Base-by-base conservation (phyloP, 1,140 invertebrate genomes). In the Cyclina sinensis region DNA sequence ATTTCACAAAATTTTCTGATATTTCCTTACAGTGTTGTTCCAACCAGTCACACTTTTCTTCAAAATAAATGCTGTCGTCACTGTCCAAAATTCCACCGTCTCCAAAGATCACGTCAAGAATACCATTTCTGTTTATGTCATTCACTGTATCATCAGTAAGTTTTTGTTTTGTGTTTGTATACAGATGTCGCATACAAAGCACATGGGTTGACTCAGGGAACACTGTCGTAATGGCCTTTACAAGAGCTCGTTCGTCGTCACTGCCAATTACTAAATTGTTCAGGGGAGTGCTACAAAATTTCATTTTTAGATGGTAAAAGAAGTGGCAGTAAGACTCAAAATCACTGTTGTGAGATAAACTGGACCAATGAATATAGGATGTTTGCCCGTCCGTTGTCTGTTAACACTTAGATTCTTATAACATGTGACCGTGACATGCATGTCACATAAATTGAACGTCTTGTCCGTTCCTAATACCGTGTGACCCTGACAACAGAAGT, bases 321-420 rank as follows among this genome's bases (percentile, higher is more conserved):
- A 88, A 88, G 39, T 70, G 24, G 24, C 24, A 51, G 39, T 81
- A 90, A 11, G 84, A 57, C 21, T 90, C 85, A 43, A 70, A 83
- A n/a, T 90, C 80, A 51, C 89, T 87, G 39, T 82, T 90, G 70
- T 90, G 76, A 54, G 81, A 84, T 43, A 78, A 48, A 48, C n/a
- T n/a, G n/a, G n/a, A n/a, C n/a, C n/a, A 37, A 74, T 0, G 48
- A 74, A 73, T 48, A 73, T 54, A 54, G 83, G 83, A 37, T 14
- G 65, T 37, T 85, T 46, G 21, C 18, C 68, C 32, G 68, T 51
- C 3, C 18, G 35, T 14, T 1, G 1, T 35, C 68, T 73, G 24
- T 3, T 74, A 12, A 85, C 83, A 35, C 9, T 11, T 1, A 85
- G 24, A n/a, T 85, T 43, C 32, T 85, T 85, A n/a, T 74, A 85